Conservation (phyloP, 1,140 invertebrate species). For the Drosophila orosa region DNA sequence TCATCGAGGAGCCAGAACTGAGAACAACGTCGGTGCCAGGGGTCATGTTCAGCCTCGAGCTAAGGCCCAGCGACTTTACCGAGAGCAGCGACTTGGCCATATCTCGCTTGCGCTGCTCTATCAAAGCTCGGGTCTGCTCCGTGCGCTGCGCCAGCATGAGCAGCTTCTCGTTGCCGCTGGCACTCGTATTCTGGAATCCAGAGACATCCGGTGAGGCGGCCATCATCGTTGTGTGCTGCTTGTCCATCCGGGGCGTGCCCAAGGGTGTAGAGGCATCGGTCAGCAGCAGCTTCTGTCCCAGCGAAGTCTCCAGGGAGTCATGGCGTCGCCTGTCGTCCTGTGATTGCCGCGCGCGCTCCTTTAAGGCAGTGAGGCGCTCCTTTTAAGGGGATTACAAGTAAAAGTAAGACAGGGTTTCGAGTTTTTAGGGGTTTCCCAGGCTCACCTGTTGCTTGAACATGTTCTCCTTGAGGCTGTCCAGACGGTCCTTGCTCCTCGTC, state of each 20-base stretch:
- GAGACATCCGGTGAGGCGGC: not conserved
- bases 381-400: too few relatives aligned
- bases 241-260: constrained; percentile 54
- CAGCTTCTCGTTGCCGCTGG: constrained; percentile 84
- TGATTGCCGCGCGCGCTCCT: constrained; percentile 58
- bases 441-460: constrained; percentile 64
- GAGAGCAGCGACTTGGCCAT: constrained; percentile 63
- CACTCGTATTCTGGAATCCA: constrained; percentile 7
- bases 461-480: constrained; percentile 67
- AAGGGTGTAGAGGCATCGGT: constrained; percentile 47
- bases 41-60: constrained; percentile 42
- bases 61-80: constrained; percentile 33
- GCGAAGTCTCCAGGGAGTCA: constrained; percentile 58
- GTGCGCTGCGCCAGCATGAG: constrained; percentile 85
- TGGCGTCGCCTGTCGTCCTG: constrained; percentile 33
- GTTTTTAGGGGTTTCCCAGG: too few relatives aligned
- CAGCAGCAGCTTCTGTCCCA: constrained; percentile 47
- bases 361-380: constrained; percentile 62
- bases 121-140: constrained; percentile 84
- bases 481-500: constrained; percentile 47
- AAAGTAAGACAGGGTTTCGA: too few relatives aligned
- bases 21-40: not conserved
- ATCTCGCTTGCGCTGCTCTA: constrained; percentile 67
- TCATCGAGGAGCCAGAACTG: constrained; percentile 79
- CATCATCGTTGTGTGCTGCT: not conserved